Conservation (phyloP, 2,113 vertebrate genomes). For the Otolemur garnettii region DNA sequence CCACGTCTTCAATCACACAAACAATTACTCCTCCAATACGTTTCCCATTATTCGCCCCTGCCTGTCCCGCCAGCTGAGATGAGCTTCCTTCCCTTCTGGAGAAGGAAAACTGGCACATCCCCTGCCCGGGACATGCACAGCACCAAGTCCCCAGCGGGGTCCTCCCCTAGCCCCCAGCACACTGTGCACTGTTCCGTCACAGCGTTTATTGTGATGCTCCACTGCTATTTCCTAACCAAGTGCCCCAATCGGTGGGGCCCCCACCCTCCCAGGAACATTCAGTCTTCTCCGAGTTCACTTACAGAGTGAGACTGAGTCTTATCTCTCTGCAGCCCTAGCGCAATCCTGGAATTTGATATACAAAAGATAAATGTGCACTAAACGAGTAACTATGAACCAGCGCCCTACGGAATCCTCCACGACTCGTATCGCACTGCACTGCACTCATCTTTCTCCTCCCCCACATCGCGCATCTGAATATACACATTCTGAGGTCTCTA, state of each 20-base stretch:
- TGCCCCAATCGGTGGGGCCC: background rate
- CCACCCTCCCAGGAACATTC: background rate
- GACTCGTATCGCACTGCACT: background rate
- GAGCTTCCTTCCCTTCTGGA: background rate
- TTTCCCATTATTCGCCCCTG: background rate
- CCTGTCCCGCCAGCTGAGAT: background rate
- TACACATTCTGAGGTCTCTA: background rate
- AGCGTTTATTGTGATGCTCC: background rate
- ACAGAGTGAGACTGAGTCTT: background rate
- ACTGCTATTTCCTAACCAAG: background rate
- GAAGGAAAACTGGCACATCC: background rate
- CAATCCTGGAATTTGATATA: background rate
- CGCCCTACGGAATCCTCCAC: background rate
- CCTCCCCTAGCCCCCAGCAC: too few relatives aligned
- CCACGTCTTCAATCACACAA: background rate
- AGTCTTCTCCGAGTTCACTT: background rate
- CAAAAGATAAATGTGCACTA: background rate
- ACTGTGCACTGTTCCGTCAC: background rate
- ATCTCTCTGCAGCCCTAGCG: background rate
- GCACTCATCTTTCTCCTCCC: background rate
- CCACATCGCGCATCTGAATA: background rate
- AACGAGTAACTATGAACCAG: background rate
- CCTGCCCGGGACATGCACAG: background rate
- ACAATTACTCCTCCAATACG: background rate
- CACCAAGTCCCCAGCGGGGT: background rate